phyloP scores from a whole-genome alignment of 2,797 vertebrate species.

The Galagoides demidoff region DNA sequence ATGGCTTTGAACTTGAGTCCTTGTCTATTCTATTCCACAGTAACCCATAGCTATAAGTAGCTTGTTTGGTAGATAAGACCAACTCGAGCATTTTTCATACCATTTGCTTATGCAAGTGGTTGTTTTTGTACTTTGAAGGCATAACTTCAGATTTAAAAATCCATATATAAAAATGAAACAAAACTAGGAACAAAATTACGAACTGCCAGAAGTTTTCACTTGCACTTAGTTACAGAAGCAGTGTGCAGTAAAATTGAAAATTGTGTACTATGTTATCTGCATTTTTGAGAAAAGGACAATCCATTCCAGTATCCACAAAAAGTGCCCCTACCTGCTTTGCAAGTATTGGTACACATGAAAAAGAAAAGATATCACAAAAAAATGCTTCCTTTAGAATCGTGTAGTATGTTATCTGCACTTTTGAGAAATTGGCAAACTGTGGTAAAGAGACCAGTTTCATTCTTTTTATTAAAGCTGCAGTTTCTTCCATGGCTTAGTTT shows the following conservation, averaged over 20 bases:
- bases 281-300: background rate
- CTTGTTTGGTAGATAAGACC: background rate
- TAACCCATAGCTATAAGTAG: background rate
- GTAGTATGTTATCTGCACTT: background rate
- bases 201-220: constrained; percentile 9
- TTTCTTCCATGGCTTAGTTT: constrained; percentile 25
- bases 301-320: background rate
- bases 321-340: background rate
- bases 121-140: constrained; percentile 7
- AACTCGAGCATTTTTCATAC: background rate
- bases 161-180: background rate
- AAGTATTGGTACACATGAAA: background rate
- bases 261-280: background rate
- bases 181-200: constrained; percentile 2
- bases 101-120: background rate
- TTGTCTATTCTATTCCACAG: background rate
- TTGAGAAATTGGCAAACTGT: background rate
- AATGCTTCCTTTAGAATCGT: background rate
- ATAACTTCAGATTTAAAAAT: constrained; percentile 23
- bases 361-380: background rate
- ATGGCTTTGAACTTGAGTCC: constrained; percentile 35
- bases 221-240: background rate
- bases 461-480: background rate
- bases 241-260: background rate
- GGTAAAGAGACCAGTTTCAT: background rate